Evolutionary conservation across 2,888 invertebrate genomes (phyloP), one percentile per base, ranked within the genome.

Genomic region (Acronicta psi): DNA sequence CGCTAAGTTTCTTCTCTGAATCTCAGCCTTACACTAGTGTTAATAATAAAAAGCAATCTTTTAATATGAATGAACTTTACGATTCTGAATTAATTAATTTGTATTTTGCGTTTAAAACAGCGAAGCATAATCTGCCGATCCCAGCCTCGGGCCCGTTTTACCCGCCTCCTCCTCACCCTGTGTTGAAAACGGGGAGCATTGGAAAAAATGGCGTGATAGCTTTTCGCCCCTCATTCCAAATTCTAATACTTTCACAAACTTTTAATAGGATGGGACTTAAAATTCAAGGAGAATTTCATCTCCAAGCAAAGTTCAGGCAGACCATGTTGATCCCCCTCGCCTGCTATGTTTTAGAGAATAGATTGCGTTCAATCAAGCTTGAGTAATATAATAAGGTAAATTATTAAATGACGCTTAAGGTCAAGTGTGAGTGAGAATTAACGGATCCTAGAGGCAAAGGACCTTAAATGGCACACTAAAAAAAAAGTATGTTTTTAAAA

Each of bases 241-340:
- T 93, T 93, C 92, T 90, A 91, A 93, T 93, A 92, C 92, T 92
- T 92, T 83, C 82, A 77, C 87, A 90, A 93, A 94, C 91, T 94
- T 94, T 93, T 93, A 93, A 93, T 93, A 92, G 91, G 93, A 92
- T 93, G 89, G 88, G 87, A 91, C 88, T 93, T 91, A 88, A 92
- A 89, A 91, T 91, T 93, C 91, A 89, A 88, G 82, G 86, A 87
- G 87, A 90, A 89, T 88, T 87, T 88, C 83, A 87, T 85, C 81
- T 86, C 76, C 81, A 75, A 82, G 84, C 75, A 84, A 88, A 89
- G 86, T 90, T 90, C 81, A 85, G 83, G 82, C 80, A 81, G 64
- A 70, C 68, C 62, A 34, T n/a, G 34, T n/a, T 34, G 45, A 75
- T 64, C 72, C 46, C 55, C 60, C 40, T 52, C 58, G 63, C 34